phyloP scores from a whole-genome alignment of 53 echinoderm and acorn worm species.

The Mesocentrotus franciscanus region DNA sequence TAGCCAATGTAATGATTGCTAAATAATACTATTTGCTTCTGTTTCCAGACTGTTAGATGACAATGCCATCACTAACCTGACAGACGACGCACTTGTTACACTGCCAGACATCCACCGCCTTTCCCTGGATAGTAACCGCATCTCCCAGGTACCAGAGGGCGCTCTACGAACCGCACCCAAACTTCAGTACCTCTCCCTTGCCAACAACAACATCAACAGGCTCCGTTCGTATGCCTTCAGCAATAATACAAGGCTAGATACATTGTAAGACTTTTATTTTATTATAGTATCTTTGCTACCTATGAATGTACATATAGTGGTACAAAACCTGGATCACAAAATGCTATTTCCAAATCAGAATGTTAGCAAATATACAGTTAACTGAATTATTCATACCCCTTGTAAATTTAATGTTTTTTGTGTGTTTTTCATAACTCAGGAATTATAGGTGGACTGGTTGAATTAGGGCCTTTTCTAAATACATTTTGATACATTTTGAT shows the following conservation, averaged over 20 bases:
- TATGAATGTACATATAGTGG: too few species aligned
- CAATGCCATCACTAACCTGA: slow-evolving; percentile 33
- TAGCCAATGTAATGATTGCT: too few species aligned
- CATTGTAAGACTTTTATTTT: background rate
- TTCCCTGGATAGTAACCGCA: slow-evolving; percentile 34
- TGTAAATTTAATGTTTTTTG: too few species aligned
- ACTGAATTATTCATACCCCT: too few species aligned
- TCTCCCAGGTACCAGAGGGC: slow-evolving; percentile 11
- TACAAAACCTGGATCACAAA: too few species aligned
- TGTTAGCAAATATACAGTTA: too few species aligned
- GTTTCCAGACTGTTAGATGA: slow-evolving; percentile 21
- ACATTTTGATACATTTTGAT: too few species aligned
- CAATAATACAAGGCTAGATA: slow-evolving; percentile 42
- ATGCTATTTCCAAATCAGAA: too few species aligned
- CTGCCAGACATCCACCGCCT: slow-evolving; percentile 37
- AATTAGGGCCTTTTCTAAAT: too few species aligned
- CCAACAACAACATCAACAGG: background rate
- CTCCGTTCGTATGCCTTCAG: slow-evolving; percentile 11
- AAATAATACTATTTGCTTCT: background rate
- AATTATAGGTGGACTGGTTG: too few species aligned
- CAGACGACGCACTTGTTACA: background rate
- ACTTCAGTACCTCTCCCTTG: slow-evolving; percentile 21
- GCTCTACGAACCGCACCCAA: background rate
- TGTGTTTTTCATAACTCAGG: too few species aligned
- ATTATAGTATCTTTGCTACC: background rate